These are phyloP conservation scores for Oxyruncus cristatus DNA, from an alignment of 2,113 vertebrate genomes.

Conservation along the genomic window DNA sequence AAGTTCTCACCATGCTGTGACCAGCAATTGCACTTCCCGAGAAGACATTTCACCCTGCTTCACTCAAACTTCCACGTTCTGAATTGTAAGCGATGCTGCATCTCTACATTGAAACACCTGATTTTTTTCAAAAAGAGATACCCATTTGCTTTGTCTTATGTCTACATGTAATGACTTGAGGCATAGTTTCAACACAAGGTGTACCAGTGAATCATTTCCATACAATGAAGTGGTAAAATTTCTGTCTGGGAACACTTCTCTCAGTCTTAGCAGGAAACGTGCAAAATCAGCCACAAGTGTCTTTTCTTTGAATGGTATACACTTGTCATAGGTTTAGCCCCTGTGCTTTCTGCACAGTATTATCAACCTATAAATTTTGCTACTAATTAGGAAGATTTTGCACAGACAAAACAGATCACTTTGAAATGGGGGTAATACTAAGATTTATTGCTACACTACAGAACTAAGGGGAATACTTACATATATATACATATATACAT, in stretches of 20 bases:
- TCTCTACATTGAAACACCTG: not conserved
- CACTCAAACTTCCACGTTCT: not conserved
- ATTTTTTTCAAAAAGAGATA: not conserved
- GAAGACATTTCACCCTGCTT: not conserved
- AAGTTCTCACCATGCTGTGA: not conserved
- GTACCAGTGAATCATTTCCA: not conserved
- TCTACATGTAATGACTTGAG: not conserved
- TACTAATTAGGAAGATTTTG: too few species aligned
- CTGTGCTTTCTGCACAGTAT: too few species aligned
- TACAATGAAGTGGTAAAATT: not conserved
- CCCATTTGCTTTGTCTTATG: not conserved
- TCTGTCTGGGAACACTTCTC: not conserved
- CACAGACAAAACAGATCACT: too few species aligned
- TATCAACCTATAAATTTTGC: too few species aligned
- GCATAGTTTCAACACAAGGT: not conserved
- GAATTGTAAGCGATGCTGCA: not conserved
- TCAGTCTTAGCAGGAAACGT: not conserved
- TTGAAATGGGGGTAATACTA: too few species aligned
- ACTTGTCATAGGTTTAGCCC: too few species aligned
- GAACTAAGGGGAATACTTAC: too few species aligned
- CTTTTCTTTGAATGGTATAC: not conserved
- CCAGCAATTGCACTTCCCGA: not conserved
- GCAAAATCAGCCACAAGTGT: not conserved
- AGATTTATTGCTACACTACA: too few species aligned
- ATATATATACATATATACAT: too few species aligned